phyloP scores from a whole-genome alignment of 1,140 invertebrate genomes.

The Trichogramma pretiosum region DNA sequence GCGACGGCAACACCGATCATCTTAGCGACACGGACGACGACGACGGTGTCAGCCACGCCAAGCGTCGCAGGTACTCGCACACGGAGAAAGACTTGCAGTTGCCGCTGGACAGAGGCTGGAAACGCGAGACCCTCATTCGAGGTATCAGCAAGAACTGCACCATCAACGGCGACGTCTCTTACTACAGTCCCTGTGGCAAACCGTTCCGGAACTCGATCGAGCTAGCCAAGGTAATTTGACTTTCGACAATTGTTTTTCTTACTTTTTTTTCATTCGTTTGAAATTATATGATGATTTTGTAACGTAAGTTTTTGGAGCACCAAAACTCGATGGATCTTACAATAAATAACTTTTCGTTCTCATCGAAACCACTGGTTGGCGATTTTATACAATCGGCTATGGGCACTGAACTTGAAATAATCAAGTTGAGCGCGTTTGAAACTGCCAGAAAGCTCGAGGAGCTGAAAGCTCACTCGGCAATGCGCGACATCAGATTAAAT shows the following conservation, averaged over 20 bases:
- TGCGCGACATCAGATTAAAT: conserved; percentile 35
- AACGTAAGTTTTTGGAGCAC: conserved; percentile 64
- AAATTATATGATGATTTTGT: neutral
- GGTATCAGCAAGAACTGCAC: conserved; percentile 71
- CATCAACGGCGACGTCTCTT: conserved; percentile 79
- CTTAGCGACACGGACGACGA: conserved; percentile 51
- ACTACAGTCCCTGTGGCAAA: conserved; percentile 77
- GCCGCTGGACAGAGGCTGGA: conserved; percentile 78
- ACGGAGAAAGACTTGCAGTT: conserved; percentile 58
- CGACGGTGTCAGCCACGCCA: conserved; percentile 38
- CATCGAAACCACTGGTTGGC: conserved; percentile 76
- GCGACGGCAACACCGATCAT: conserved; percentile 43
- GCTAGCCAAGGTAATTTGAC: conserved; percentile 54
- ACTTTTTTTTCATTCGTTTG: neutral
- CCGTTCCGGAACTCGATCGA: conserved; percentile 66
- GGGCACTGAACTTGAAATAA: conserved; percentile 42
- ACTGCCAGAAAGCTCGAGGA: conserved; percentile 52
- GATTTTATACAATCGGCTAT: conserved; percentile 70
- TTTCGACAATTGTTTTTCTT: neutral
- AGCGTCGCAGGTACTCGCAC: conserved; percentile 40
- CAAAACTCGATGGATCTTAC: conserved; percentile 66
- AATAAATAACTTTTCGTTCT: conserved; percentile 86
- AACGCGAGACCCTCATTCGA: conserved; percentile 78
- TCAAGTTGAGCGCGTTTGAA: conserved; percentile 44
- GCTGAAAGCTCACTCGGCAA: conserved; percentile 42